Percentiles rank a stretch among this genome's conserved stretches.
Conservation (phyloP, 2,888 invertebrate genomes). For the Tipula confusa region DNA sequence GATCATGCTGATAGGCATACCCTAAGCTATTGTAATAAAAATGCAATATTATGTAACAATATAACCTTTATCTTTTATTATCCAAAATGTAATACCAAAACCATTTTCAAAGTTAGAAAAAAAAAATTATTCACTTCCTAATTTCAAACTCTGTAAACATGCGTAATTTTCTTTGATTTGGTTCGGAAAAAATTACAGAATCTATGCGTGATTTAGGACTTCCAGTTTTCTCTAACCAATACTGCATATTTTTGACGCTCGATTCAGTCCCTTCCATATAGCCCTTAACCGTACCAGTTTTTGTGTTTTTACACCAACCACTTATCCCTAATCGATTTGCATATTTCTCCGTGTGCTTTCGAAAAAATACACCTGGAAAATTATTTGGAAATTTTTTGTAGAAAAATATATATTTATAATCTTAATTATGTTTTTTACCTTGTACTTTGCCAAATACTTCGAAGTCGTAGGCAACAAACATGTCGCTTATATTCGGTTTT, state of each 20-base stretch:
- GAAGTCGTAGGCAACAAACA: not conserved
- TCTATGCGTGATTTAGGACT: not conserved
- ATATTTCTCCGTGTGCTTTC: not conserved
- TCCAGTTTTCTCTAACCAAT: not conserved
- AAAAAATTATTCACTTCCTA: not conserved
- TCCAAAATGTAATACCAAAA: no score
- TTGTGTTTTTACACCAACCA: slow-evolving; percentile 17
- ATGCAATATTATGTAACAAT: no score
- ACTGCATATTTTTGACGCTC: not conserved
- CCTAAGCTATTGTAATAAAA: no score
- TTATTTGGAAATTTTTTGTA: not conserved
- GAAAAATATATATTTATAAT: not conserved
- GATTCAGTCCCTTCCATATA: not conserved
- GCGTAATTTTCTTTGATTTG: not conserved
- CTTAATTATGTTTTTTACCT: no score
- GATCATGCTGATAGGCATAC: no score
- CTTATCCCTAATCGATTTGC: not conserved
- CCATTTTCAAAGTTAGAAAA: no score
- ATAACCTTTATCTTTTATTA: no score
- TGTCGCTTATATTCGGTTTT: not conserved
- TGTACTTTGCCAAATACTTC: not conserved
- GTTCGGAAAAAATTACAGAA: not conserved
- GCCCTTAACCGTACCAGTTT: not conserved
- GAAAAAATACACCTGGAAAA: not conserved
- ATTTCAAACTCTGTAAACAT: not conserved